Conservation (phyloP, 53 echinoderm and acorn worm genomes). For the Astropecten irregularis region DNA sequence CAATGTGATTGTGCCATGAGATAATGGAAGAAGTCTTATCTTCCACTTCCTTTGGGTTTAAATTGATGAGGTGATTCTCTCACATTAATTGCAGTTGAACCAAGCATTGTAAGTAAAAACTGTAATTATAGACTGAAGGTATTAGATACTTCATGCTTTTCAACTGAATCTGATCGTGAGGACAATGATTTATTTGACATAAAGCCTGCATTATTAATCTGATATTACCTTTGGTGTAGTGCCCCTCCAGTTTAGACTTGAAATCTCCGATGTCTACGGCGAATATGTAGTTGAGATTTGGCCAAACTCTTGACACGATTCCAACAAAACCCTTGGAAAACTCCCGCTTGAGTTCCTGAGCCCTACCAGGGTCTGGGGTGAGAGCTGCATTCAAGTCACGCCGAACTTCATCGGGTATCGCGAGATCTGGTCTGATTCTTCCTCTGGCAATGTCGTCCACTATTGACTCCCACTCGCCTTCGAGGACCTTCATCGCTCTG, state of each 20-base stretch:
- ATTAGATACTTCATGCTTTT: too few relatives aligned
- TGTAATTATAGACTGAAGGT: too few relatives aligned
- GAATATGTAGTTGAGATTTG: constrained; percentile 58
- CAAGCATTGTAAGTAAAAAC: too few relatives aligned
- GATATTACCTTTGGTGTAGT: constrained; percentile 75
- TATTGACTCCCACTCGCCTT: constrained; percentile 41
- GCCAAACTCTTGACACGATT: constrained; percentile 77
- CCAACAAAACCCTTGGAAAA: constrained; percentile 75
- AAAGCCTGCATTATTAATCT: too few relatives aligned
- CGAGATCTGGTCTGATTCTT: constrained; percentile 14
- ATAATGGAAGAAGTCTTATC: too few relatives aligned
- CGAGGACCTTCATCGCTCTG: constrained; percentile 25
- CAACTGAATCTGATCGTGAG: too few relatives aligned
- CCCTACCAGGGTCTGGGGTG: constrained; percentile 61
- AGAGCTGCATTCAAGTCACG: constrained; percentile 20
- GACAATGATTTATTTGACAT: too few relatives aligned
- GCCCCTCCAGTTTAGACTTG: constrained; percentile 13
- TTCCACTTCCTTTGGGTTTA: too few relatives aligned
- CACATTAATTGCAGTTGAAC: too few relatives aligned
- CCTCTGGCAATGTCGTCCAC: constrained; percentile 36
- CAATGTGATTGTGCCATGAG: too few relatives aligned
- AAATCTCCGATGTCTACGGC: constrained; percentile 55
- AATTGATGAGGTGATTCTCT: too few relatives aligned
- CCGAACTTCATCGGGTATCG: constrained; percentile 40
- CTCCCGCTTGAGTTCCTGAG: constrained; percentile 58